Evolutionary conservation across 2,797 vertebrate species (phyloP).

Genomic region (Oceanodroma leucorhoa): DNA sequence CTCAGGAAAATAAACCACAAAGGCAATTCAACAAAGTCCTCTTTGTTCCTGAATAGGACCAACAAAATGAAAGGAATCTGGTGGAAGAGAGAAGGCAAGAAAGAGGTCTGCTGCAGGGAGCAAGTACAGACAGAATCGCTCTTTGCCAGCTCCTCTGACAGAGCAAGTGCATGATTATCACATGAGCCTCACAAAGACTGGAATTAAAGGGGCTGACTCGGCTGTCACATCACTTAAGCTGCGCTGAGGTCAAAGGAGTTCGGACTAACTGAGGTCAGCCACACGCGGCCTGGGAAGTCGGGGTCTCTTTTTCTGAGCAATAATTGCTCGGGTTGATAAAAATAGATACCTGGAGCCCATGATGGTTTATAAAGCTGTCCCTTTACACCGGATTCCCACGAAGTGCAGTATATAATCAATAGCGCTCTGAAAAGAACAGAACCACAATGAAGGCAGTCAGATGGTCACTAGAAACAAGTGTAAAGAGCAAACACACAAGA

Average conservation of each 20-base stretch:
- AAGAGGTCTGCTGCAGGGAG: slow-evolving; percentile 55
- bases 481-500: background rate
- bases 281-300: background rate
- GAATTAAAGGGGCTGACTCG: slow-evolving; percentile 64
- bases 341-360: background rate
- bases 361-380: background rate
- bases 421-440: background rate
- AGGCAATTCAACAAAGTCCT: slow-evolving; percentile 60
- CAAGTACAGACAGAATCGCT: slow-evolving; percentile 16
- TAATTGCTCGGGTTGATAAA: slow-evolving; percentile 18
- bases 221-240: slow-evolving; percentile 52
- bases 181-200: slow-evolving; percentile 57
- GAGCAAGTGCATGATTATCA: slow-evolving; percentile 64
- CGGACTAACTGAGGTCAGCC: background rate
- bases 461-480: background rate
- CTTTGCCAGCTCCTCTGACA: slow-evolving; percentile 39
- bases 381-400: background rate
- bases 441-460: background rate
- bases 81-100: slow-evolving; percentile 48
- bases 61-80: slow-evolving; percentile 63
- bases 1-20: slow-evolving; percentile 58
- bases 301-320: slow-evolving; percentile 25
- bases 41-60: slow-evolving; percentile 61
- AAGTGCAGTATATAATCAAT: background rate
- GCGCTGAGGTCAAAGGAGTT: slow-evolving; percentile 43